These are phyloP conservation scores for Laticauda colubrina DNA, from an alignment of 2,113 vertebrate species.

Conservation along the genomic window DNA sequence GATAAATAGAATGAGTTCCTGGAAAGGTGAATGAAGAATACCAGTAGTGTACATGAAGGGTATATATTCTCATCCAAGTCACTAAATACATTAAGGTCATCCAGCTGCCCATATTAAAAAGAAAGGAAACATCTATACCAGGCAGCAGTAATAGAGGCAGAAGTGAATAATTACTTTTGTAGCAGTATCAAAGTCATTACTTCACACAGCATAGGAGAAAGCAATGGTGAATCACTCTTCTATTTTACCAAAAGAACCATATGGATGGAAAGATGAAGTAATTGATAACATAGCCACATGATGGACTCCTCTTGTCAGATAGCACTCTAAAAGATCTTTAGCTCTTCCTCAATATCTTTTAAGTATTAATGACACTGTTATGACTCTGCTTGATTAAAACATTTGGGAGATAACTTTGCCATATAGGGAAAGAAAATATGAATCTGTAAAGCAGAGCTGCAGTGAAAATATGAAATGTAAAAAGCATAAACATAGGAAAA, in stretches of 20 bases:
- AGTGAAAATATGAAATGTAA: background rate
- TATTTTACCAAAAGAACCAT: background rate
- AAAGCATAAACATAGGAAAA: background rate
- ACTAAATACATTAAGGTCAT: background rate
- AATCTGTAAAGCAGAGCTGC: background rate
- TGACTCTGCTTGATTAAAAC: background rate
- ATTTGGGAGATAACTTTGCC: background rate
- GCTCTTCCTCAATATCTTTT: background rate
- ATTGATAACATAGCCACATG: background rate
- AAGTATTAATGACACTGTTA: background rate
- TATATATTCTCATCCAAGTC: background rate
- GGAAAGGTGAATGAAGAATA: background rate
- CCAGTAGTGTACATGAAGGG: background rate
- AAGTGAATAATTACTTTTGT: background rate
- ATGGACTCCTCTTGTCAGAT: background rate
- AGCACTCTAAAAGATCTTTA: background rate
- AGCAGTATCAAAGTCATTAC: background rate
- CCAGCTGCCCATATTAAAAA: background rate
- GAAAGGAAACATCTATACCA: background rate
- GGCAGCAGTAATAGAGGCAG: background rate
- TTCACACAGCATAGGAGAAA: background rate
- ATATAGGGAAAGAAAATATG: background rate
- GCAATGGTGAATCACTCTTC: background rate
- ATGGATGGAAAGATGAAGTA: background rate
- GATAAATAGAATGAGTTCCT: background rate